Evolutionary conservation across 2,888 invertebrate species (phyloP).

Genomic region (Ceriagrion tenellum): DNA sequence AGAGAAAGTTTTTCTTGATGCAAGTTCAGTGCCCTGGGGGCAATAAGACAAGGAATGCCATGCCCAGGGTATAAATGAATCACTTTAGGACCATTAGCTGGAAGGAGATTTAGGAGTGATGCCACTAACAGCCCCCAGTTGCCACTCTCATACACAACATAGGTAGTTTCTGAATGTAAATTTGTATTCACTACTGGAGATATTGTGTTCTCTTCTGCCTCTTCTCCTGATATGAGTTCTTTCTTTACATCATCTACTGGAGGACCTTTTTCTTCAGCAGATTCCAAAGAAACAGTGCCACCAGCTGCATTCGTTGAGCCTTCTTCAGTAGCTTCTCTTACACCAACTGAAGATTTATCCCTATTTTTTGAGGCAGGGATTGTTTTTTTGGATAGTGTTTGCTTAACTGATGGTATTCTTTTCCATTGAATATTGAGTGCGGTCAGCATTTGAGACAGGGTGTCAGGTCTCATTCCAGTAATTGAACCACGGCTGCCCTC

Average conservation of each 20-base stretch:
- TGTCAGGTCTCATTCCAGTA: conserved; percentile 90
- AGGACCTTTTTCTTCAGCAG: neutral
- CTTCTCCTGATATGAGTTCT: neutral
- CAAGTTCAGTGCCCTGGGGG: conserved; percentile 43
- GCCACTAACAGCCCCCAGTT: conserved; percentile 50
- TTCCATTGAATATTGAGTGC: conserved; percentile 86
- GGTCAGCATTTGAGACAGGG: conserved; percentile 92
- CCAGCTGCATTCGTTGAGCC: too few species aligned
- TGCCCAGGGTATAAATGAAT: conserved; percentile 55
- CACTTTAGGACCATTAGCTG: neutral
- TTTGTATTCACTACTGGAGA: neutral
- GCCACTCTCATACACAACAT: conserved; percentile 52
- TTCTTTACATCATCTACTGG: too few species aligned
- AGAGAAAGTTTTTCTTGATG: conserved; percentile 40
- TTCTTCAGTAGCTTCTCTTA: neutral
- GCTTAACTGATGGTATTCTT: neutral
- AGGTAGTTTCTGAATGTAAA: neutral
- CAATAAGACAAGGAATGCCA: conserved; percentile 42
- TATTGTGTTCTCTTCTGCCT: neutral
- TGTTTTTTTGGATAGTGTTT: neutral
- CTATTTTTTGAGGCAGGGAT: neutral
- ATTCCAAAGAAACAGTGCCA: neutral
- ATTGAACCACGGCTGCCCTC: conserved; percentile 75
- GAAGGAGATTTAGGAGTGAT: conserved; percentile 26
- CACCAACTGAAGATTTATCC: neutral